phyloP scores from a whole-genome alignment of 2,888 invertebrate species.

The Allophyes oxyacanthae region DNA sequence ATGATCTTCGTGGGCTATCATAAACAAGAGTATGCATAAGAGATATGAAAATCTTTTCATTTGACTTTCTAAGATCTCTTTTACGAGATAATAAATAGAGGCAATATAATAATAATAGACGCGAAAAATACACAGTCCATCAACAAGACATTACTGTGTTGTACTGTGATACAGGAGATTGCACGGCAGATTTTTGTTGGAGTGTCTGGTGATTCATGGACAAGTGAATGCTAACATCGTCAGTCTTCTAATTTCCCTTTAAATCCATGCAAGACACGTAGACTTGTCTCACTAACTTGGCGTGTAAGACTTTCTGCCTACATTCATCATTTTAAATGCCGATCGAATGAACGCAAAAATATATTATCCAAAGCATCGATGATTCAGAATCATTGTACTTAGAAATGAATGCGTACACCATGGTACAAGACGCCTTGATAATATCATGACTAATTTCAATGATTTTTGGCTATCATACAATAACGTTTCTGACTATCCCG shows the following conservation, averaged over 20 bases:
- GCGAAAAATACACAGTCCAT: too few relatives aligned
- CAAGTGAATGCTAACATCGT: background rate
- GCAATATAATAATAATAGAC: too few relatives aligned
- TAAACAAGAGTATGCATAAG: too few relatives aligned
- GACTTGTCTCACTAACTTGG: conserved; percentile 13
- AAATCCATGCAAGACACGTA: conserved; percentile 4
- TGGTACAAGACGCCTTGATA: conserved; percentile 17
- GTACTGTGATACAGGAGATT: too few relatives aligned
- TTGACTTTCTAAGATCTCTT: too few relatives aligned
- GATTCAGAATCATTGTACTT: conserved; percentile 39
- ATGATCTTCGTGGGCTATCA: too few relatives aligned
- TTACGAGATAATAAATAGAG: too few relatives aligned
- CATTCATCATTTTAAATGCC: conserved; percentile 39
- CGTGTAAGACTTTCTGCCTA: conserved; percentile 33
- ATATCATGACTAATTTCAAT: conserved; percentile 43
- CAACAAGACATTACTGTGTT: too few relatives aligned
- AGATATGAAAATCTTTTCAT: too few relatives aligned
- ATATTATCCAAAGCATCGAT: conserved; percentile 34
- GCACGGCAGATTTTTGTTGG: too few relatives aligned
- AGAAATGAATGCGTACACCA: conserved; percentile 25
- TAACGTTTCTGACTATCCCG: conserved; percentile 19
- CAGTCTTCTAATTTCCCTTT: background rate
- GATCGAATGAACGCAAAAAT: conserved; percentile 34
- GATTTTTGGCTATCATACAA: conserved; percentile 55
- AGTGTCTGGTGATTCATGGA: too few relatives aligned